Evolutionary conservation across 2,113 vertebrate genomes (phyloP), one percentile per base, ranked within the genome.

Genomic region (Ictalurus punctatus): DNA sequence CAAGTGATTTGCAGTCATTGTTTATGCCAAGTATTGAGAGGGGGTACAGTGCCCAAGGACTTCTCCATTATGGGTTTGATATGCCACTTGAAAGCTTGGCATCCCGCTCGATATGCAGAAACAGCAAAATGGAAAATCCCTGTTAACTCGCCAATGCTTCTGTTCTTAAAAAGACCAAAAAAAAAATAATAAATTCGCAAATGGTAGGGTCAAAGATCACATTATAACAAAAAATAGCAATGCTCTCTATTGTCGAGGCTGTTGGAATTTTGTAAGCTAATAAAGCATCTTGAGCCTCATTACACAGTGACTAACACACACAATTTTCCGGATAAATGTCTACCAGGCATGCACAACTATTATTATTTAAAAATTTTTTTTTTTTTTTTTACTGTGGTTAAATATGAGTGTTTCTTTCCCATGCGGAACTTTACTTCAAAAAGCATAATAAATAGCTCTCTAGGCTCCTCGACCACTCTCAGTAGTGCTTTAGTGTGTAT

Each of bases 391-490:
- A 82, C 58, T 16, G 17, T 40, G 13, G 17, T 40, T 69, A 87
- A 82, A 87, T 40, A 87, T 40, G 63, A 40, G 1, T 67, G 21
- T 69, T 34, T 40, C 30, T 56, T 69, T 30, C 12, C 30, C 19
- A 2, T 69, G 21, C 2, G 78, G 37, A 79, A 40, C 34, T 73
- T 83, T 59, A 40, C 63, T 40, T 25, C 65, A 83, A 9, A 88
- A 25, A 58, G 54, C 52, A 83, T 61, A 56, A 83, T 83, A 83
- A 83, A 83, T 73, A 21, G 63, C 65, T 67, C 37, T 21, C 59
- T 3, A 40, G 23, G 37, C 52, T 8, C 48, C 73, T 23, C 6
- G 3, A 73, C 54, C 30, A 71, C 79, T 87, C 48, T 61, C 73
- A 58, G 52, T 48, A 52, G 85, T 40, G 40, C 58, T 76, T 52